Base-by-base conservation (phyloP, 1,140 invertebrate genomes). In the Macrobrachium rosenbergii region DNA sequence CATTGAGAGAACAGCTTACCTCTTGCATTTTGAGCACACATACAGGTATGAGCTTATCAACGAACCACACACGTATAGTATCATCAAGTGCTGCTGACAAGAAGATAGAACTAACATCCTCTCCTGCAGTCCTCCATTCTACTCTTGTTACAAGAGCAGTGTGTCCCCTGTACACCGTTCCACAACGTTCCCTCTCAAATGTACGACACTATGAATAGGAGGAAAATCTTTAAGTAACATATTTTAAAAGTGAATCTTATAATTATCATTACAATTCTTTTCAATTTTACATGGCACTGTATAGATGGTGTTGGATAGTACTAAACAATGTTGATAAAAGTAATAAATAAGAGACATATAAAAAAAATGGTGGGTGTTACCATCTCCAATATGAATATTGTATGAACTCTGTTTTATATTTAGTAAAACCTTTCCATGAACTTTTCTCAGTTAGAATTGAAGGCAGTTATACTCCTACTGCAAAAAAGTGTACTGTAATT, bases 51-150 rank as follows among this genome's bases (percentile, higher is more conserved):
- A 59, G 58, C 37, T 87, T 87, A 21, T 87, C 78, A 16, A 87
- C 37, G 78, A 75, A 73, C 84, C 84, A 87, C n/a, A 87, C 84
- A 23, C 84, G 63, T 64, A 87, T 81, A 23, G 84, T 60, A 67
- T 87, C 84, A 69, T 87, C 84, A 12, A 87, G 72, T 21, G 84
- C 77, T 23, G 78, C 78, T 3, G 78, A 81, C 11, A 87, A 69
- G 84, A 87, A 87, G 45, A 87, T 80, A 16, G 84, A 81, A 37
- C 79, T 79, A n/a, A 64, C 78, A 17, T 81, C 64, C 2, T 87
- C 78, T 11, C 78, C 67, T n/a, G 84, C 63, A 17, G 19, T 23
- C 10, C 78, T 63, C 84, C 84, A 87, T 6, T 52, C 78, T 23
- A 87, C 78, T 17, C 58, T 17, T 7, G 84, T 81, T 58, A 87